phyloP scores from a whole-genome alignment of 2,888 invertebrate genomes.

The Boloria selene region DNA sequence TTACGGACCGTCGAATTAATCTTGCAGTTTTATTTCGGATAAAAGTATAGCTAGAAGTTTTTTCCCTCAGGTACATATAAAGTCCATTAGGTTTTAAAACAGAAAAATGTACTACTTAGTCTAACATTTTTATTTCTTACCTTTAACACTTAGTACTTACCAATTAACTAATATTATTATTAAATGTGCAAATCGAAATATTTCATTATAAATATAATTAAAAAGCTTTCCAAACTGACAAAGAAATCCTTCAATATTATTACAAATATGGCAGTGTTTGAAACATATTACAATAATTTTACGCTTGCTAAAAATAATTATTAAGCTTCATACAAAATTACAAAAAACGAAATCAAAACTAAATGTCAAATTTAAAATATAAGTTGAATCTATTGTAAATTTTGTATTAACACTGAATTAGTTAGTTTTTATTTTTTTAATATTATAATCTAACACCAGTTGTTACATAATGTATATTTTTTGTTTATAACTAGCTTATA shows the following conservation, averaged over 20 bases:
- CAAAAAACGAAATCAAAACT: too few relatives aligned
- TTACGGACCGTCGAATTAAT: not conserved
- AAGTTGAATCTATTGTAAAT: too few relatives aligned
- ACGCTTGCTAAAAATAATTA: too few relatives aligned
- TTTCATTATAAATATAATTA: not conserved
- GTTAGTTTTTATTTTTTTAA: too few relatives aligned
- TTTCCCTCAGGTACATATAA: conserved; percentile 20
- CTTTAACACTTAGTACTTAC: not conserved
- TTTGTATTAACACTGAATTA: too few relatives aligned
- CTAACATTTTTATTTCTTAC: not conserved
- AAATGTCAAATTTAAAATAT: too few relatives aligned
- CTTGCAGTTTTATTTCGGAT: conserved; percentile 5
- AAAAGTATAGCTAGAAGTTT: conserved; percentile 16
- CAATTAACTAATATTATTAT: too few relatives aligned
- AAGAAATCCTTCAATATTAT: not conserved
- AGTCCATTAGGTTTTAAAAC: conserved; percentile 17
- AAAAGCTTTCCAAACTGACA: not conserved
- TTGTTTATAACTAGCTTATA: too few relatives aligned
- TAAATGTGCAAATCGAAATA: not conserved
- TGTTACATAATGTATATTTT: too few relatives aligned
- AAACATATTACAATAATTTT: conserved; percentile 1
- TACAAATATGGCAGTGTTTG: conserved; percentile 17
- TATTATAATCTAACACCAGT: too few relatives aligned
- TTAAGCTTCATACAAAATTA: too few relatives aligned
- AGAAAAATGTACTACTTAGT: not conserved